phyloP scores from a whole-genome alignment of 2,888 invertebrate species.

The Mallateleia sp. region DNA sequence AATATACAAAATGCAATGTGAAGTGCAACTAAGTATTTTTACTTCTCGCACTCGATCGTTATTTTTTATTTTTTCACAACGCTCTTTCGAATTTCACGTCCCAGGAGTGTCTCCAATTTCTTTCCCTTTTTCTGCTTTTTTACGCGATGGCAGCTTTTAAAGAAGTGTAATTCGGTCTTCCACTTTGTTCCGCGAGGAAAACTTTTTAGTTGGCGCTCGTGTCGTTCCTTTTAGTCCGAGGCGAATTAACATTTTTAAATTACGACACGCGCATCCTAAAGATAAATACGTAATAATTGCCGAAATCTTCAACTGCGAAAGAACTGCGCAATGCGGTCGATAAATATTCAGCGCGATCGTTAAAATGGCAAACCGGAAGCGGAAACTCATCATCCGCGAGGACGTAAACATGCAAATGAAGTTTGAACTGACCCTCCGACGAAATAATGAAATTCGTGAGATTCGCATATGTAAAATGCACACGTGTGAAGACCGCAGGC shows the following conservation, averaged over 20 bases:
- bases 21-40: neutral
- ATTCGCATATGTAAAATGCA: slow-evolving; percentile 73
- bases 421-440: slow-evolving; percentile 58
- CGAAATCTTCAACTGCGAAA: slow-evolving; percentile 9
- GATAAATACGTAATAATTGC: neutral
- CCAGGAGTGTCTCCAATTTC: slow-evolving; percentile 35
- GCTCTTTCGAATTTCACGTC: slow-evolving; percentile 2
- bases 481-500: slow-evolving; percentile 58
- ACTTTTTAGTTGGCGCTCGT: slow-evolving; percentile 33
- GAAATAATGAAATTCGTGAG: slow-evolving; percentile 70
- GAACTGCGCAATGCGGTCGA: slow-evolving; percentile 29
- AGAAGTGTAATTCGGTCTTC: slow-evolving; percentile 52
- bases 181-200: slow-evolving; percentile 36
- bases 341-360: slow-evolving; percentile 76
- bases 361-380: slow-evolving; percentile 53
- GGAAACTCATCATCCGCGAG: slow-evolving; percentile 74
- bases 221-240: neutral
- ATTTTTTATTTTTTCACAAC: slow-evolving; percentile 6
- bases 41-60: neutral
- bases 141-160: slow-evolving; percentile 42
- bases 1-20: too few species aligned
- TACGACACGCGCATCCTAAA: neutral
- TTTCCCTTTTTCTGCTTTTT: slow-evolving; percentile 6
- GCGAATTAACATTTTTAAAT: slow-evolving; percentile 48
- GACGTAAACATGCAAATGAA: slow-evolving; percentile 76